phyloP scores from a whole-genome alignment of 2,888 invertebrate species.

The Hydrotaea cyrtoneurina region DNA sequence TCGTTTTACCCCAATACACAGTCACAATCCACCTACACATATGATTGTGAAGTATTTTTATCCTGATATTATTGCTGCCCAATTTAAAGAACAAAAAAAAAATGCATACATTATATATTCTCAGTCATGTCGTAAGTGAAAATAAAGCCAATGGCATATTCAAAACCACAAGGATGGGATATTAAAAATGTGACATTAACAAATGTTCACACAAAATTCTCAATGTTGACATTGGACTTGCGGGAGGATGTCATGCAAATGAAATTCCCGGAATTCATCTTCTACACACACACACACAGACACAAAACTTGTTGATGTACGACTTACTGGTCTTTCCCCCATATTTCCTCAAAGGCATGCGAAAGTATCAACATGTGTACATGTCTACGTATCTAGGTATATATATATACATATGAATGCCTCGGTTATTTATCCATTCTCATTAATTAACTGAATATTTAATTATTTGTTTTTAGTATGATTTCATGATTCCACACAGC shows the following conservation, averaged over 20 bases:
- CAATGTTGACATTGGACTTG: neutral
- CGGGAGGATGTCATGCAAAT: neutral
- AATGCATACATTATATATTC: neutral
- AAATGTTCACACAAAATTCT: neutral
- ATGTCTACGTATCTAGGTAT: neutral
- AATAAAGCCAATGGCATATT: conserved; percentile 15
- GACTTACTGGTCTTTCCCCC: neutral
- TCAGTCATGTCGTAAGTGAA: neutral
- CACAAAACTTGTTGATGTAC: neutral
- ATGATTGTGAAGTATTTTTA: conserved; percentile 8
- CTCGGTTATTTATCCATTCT: neutral
- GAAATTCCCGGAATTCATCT: neutral
- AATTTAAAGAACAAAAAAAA: conserved; percentile 20
- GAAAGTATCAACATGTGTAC: neutral
- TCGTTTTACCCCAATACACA: no score
- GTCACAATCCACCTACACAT: no score
- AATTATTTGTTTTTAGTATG: conserved; percentile 5
- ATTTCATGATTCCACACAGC: neutral
- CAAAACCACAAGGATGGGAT: conserved; percentile 12
- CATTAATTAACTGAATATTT: conserved; percentile 16
- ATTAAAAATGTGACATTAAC: conserved; percentile 24
- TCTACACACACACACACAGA: neutral
- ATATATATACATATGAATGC: neutral
- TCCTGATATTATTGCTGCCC: neutral
- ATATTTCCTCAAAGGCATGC: neutral